Evolutionary conservation across 2,797 vertebrate species (phyloP), one percentile per base, ranked within the genome.

Genomic region (Semotilus atromaculatus): DNA sequence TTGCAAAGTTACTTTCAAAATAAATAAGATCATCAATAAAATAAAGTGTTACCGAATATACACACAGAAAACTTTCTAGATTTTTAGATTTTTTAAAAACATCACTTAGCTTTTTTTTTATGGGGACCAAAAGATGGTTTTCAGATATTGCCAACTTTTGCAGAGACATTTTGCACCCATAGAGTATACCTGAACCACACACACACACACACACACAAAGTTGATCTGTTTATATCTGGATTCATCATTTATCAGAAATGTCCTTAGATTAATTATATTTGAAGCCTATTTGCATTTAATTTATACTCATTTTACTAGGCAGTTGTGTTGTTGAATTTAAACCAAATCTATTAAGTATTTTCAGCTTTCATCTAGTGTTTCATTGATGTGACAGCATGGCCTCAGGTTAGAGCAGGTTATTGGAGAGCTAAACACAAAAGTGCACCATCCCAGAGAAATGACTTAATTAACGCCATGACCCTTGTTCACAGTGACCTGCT

Each of bases 351-450:
- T 31, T 38, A 72, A 73, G 34, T 43, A 64, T 62, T 48, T 71
- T 85, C 4, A 68, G 40, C 62, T 72, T 85, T 53, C 45, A 66
- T 80, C n/a, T 71, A 73, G 45, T 7, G 9, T 21, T 38, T 76
- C 68, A 60, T 87, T 92, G 89, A 89, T 84, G 86, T 90, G 75
- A 67, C 67, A 66, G 51, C 43, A 82, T 85, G 79, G 86, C 89
- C 86, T 82, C 40, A 14, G 85, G 87, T 88, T 78, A 80, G 74
- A 83, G 72, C 36, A 87, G 86, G 90, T 91, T 88, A 88, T 34
- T 19, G 55, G 60, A 43, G 40, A 66, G 68, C 89, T 86, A 83
- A 76, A 87, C 85, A 74, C 80, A 85, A 62, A 86, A 88, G 82
- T 89, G 84, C 40, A 78, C 73, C 48, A 85, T 82, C 83, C 80